A percentile compares a stretch with the other conserved stretches of the same genome.
phyloP scores from a whole-genome alignment of 2,113 vertebrate species.

The Thunnus thynnus region DNA sequence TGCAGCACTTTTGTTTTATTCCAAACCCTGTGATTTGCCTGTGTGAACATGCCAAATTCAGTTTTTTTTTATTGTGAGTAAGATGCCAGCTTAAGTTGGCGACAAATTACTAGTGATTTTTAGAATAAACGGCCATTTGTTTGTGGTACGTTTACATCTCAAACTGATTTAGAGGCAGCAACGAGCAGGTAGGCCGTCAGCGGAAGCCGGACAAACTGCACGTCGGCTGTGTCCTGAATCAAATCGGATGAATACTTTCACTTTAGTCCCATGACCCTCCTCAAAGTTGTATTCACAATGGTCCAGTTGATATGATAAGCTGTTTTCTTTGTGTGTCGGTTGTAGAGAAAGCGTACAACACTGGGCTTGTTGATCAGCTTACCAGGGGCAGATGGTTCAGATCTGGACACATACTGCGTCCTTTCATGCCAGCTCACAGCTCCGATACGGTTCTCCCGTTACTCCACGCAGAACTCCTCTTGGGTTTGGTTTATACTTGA shows the following conservation, averaged over 20 bases:
- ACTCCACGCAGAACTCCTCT: constrained; percentile 27
- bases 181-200: neutral
- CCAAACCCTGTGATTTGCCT: constrained; percentile 4
- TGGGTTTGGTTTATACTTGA: constrained; percentile 35
- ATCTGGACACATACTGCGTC: constrained; percentile 57
- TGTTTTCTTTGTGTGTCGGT: neutral
- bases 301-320: neutral
- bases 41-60: constrained; percentile 11
- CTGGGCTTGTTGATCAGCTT: constrained; percentile 23
- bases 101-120: constrained; percentile 15
- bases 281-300: neutral
- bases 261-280: neutral
- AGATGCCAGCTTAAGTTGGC: neutral
- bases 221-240: neutral
- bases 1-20: neutral
- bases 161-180: neutral
- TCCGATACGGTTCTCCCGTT: constrained; percentile 43
- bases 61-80: neutral
- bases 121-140: constrained; percentile 1
- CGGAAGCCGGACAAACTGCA: neutral
- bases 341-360: constrained; percentile 28
- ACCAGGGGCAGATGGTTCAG: constrained; percentile 65
- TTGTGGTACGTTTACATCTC: neutral
- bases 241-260: neutral
- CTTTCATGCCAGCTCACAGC: constrained; percentile 58